A percentile compares a stretch with the other conserved stretches of the same genome.
These are phyloP conservation scores for Enteromius thamalakanensis DNA, from an alignment of 2,797 vertebrate species.

Conservation along the genomic window DNA sequence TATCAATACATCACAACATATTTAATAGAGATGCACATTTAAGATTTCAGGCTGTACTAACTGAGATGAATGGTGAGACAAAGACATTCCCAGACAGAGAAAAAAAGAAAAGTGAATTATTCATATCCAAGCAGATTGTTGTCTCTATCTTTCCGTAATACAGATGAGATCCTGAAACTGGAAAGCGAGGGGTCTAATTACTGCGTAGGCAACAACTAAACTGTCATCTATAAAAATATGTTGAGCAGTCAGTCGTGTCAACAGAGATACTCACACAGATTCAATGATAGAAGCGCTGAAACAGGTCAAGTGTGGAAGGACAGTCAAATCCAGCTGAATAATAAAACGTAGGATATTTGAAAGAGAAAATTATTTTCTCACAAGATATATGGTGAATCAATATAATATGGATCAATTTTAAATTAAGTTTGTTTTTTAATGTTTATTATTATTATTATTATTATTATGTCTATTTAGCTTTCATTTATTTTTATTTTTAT, in stretches of 20 bases:
- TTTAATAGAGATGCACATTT: neutral
- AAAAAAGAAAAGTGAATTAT: slow-evolving; percentile 26
- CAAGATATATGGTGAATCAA: neutral
- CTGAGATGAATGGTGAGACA: slow-evolving; percentile 13
- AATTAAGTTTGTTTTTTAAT: too few relatives aligned
- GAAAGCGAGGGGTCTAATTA: neutral
- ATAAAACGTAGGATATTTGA: neutral
- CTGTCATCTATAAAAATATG: slow-evolving; percentile 24
- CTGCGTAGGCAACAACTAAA: neutral
- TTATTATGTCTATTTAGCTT: neutral
- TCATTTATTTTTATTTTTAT: neutral
- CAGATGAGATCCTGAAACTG: neutral
- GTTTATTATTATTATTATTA: too few relatives aligned
- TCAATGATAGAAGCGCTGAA: slow-evolving; percentile 1
- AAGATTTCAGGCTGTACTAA: slow-evolving; percentile 15
- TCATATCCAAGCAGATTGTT: slow-evolving; percentile 19
- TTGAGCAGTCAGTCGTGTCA: neutral
- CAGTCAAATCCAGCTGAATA: neutral
- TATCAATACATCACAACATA: neutral
- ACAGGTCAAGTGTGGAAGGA: slow-evolving; percentile 6
- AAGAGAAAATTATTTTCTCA: neutral
- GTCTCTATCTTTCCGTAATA: neutral
- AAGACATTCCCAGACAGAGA: neutral
- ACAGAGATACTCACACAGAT: neutral
- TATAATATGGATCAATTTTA: too few relatives aligned